phyloP scores from a whole-genome alignment of 2,888 invertebrate species.

The Parascotia fuliginaria region DNA sequence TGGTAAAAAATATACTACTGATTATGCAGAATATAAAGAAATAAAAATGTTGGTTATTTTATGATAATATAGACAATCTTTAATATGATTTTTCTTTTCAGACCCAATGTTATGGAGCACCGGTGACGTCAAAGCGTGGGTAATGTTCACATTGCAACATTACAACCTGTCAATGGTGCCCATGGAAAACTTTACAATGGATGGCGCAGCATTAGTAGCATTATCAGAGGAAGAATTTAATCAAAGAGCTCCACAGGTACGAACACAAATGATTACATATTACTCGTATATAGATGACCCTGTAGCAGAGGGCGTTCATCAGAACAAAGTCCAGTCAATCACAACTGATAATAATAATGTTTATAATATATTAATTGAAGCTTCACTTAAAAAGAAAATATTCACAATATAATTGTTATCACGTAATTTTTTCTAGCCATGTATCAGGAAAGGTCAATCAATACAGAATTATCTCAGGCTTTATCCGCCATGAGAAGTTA shows the following conservation, averaged over 20 bases:
- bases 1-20: no score
- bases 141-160: constrained; percentile 94
- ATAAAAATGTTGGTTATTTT: no score
- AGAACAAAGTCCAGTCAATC: constrained; percentile 53
- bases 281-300: constrained; percentile 43
- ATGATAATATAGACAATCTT: neutral
- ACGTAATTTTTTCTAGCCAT: constrained; percentile 36
- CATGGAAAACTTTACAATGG: constrained; percentile 92
- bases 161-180: constrained; percentile 90
- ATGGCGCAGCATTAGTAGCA: constrained; percentile 90
- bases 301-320: constrained; percentile 50
- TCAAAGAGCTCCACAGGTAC: constrained; percentile 92
- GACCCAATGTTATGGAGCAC: constrained; percentile 96
- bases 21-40: no score
- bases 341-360: constrained; percentile 43
- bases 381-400: constrained; percentile 32
- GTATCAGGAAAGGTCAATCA: constrained; percentile 37
- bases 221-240: constrained; percentile 95
- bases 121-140: constrained; percentile 95
- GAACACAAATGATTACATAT: neutral
- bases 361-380: constrained; percentile 33
- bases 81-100: constrained; percentile 67
- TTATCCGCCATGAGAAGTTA: constrained; percentile 14
- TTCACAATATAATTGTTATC: constrained; percentile 28
- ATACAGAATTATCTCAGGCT: constrained; percentile 28